Percentiles rank a stretch among this genome's conserved stretches.
Conservation (phyloP, 2,797 vertebrate genomes). For the Myotis planiceps region DNA sequence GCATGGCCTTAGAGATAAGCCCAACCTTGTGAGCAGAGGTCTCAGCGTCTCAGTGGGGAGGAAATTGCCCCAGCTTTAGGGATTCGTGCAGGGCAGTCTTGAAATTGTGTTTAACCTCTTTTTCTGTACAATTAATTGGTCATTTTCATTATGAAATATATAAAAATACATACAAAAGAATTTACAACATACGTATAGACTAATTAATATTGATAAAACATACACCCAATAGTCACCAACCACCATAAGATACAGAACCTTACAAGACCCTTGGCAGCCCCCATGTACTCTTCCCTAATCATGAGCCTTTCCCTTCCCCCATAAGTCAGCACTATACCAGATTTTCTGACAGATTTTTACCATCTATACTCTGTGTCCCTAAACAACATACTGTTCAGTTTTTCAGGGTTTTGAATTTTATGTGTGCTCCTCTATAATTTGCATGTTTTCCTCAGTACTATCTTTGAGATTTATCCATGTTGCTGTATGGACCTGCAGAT, state of each 20-base stretch:
- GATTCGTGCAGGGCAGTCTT: not conserved
- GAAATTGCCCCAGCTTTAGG: not conserved
- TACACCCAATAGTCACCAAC: not conserved
- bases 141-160: not conserved
- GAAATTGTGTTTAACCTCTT: not conserved
- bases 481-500: not conserved
- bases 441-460: not conserved
- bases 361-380: not conserved
- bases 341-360: not conserved
- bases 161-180: not conserved
- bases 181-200: not conserved
- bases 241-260: not conserved
- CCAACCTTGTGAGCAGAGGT: not conserved
- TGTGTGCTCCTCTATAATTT: not conserved
- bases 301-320: not conserved
- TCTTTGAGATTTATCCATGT: not conserved
- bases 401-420: not conserved
- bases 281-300: not conserved
- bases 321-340: not conserved
- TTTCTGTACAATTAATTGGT: not conserved
- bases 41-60: not conserved
- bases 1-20: not conserved
- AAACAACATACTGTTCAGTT: not conserved
- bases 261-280: not conserved
- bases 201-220: slow-evolving; percentile 14